phyloP scores from a whole-genome alignment of 2,888 invertebrate species.

The Meloe dianella region DNA sequence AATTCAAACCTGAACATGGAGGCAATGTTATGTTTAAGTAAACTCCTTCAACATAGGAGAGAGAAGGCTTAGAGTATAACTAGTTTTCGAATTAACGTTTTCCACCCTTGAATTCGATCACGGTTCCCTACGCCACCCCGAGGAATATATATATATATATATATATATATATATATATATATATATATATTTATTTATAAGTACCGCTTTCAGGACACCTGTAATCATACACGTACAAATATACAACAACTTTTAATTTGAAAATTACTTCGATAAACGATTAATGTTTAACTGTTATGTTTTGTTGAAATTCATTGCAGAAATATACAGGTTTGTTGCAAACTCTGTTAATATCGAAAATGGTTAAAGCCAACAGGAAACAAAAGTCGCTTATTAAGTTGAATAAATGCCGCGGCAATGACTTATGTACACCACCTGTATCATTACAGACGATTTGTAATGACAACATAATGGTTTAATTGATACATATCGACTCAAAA shows the following conservation, averaged over 20 bases:
- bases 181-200: too few relatives aligned
- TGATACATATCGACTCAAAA: constrained; percentile 51
- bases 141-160: neutral
- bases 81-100: constrained; percentile 55
- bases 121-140: neutral
- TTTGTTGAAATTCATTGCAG: neutral
- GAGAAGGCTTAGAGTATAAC: constrained; percentile 49
- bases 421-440: constrained; percentile 51
- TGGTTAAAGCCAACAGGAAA: constrained; percentile 38
- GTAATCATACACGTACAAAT: neutral
- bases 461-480: constrained; percentile 57
- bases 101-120: constrained; percentile 19
- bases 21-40: constrained; percentile 58
- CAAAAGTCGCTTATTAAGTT: constrained; percentile 43
- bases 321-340: constrained; percentile 14
- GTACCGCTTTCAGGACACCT: neutral
- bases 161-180: too few relatives aligned
- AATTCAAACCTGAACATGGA: constrained; percentile 56
- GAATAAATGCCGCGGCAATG: constrained; percentile 40
- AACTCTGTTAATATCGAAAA: constrained; percentile 29
- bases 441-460: constrained; percentile 55
- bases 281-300: neutral
- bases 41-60: constrained; percentile 45
- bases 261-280: neutral
- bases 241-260: neutral